A percentile compares a stretch with the other conserved stretches of the same genome.
These are phyloP conservation scores for Argentina silus DNA, from an alignment of 2,797 vertebrate genomes.

Conservation along the genomic window DNA sequence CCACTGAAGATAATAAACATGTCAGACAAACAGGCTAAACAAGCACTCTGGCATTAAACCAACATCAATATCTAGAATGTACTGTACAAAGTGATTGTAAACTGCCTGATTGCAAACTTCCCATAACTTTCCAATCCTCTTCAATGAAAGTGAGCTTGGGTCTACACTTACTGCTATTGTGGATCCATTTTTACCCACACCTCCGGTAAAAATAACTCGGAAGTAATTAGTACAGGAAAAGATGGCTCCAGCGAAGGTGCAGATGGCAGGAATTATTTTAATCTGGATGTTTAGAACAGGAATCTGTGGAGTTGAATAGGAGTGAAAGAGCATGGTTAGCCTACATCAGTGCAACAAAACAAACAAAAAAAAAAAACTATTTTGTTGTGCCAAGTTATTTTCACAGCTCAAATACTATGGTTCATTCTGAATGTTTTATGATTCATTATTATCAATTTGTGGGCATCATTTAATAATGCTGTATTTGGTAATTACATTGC, in stretches of 20 bases:
- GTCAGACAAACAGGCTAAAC: neutral
- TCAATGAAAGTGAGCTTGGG: neutral
- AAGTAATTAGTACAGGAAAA: slow-evolving; percentile 98
- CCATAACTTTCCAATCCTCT: too few species aligned
- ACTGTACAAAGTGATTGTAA: neutral
- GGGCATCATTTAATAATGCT: too few species aligned
- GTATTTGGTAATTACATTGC: too few species aligned
- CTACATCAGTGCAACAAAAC: neutral
- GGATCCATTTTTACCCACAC: slow-evolving; percentile 98
- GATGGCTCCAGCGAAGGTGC: slow-evolving; percentile 92
- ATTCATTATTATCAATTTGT: too few species aligned
- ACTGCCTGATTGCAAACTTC: neutral
- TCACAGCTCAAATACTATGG: neutral
- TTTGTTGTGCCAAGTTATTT: neutral
- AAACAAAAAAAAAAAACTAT: neutral
- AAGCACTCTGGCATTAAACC: neutral
- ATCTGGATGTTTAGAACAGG: slow-evolving; percentile 94
- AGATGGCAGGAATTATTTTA: slow-evolving; percentile 96
- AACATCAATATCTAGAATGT: neutral
- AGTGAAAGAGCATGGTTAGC: neutral
- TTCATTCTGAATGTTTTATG: too few species aligned
- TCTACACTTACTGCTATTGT: slow-evolving; percentile 92
- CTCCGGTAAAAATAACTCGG: slow-evolving; percentile 96
- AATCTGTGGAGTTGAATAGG: slow-evolving; percentile 76
- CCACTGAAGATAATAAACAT: neutral